These are phyloP conservation scores for Telmatochromis sp. DNA, from an alignment of 2,113 vertebrate species.

Conservation along the genomic window DNA sequence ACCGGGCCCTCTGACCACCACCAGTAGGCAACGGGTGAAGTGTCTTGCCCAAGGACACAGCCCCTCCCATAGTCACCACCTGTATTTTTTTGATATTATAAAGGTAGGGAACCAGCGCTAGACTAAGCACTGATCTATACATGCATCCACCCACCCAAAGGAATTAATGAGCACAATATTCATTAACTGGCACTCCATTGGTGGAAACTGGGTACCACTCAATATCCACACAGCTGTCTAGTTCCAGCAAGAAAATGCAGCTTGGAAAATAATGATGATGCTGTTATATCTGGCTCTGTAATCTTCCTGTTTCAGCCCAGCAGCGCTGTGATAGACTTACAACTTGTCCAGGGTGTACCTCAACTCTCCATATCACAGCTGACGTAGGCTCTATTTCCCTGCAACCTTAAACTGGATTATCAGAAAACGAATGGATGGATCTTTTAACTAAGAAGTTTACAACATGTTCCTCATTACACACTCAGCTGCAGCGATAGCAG, in stretches of 20 bases:
- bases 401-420: accelerated
- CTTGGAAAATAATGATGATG: accelerated
- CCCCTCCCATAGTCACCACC: too few species aligned
- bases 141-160: not conserved
- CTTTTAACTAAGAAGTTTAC: not conserved
- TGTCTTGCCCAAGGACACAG: too few species aligned
- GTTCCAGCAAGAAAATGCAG: not conserved
- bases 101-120: too few species aligned
- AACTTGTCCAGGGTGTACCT: not conserved
- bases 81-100: too few species aligned
- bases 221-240: not conserved
- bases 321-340: not conserved
- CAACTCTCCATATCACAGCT: not conserved
- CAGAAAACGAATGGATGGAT: not conserved
- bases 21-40: too few species aligned
- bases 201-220: not conserved
- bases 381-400: accelerated
- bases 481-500: accelerated
- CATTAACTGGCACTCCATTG: not conserved
- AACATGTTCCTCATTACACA: not conserved
- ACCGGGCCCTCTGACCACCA: too few species aligned
- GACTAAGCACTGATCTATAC: not conserved
- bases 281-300: not conserved
- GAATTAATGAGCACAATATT: not conserved
- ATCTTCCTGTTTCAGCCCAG: not conserved